Evolutionary conservation across 2,113 vertebrate species (phyloP).

Genomic region (Mustela lutreola): DNA sequence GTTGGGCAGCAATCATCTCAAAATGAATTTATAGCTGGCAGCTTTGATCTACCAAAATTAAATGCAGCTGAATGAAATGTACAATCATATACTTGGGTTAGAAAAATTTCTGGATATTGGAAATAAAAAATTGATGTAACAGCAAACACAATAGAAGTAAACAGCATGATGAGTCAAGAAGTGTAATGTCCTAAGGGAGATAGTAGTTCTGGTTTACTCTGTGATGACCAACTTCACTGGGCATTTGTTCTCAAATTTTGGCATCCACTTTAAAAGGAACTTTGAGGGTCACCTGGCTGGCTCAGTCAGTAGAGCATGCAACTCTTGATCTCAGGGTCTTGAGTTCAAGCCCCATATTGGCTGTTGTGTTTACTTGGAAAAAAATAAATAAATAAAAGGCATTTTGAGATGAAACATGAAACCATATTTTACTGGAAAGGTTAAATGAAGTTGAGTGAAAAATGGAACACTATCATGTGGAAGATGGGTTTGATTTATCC

Average conservation of each 20-base stretch:
- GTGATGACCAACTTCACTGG: background rate
- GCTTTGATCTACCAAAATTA: background rate
- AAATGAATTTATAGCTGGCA: conserved; percentile 9
- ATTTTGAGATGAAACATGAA: background rate
- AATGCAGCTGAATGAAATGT: conserved; percentile 29
- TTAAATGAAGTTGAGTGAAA: conserved; percentile 23
- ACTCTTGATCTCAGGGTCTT: background rate
- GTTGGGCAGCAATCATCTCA: background rate
- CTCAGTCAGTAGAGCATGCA: background rate
- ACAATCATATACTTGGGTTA: background rate
- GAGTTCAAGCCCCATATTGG: background rate
- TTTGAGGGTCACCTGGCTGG: background rate
- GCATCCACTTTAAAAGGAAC: background rate
- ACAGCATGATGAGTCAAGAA: background rate
- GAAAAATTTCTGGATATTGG: conserved; percentile 1
- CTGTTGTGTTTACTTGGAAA: background rate
- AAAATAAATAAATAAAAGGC: background rate
- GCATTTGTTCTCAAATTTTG: conserved; percentile 13
- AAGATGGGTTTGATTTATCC: background rate
- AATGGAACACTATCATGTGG: background rate
- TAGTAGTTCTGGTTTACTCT: background rate
- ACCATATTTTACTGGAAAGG: background rate
- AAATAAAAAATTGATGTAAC: background rate
- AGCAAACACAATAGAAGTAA: background rate
- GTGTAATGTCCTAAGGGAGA: background rate